Evolutionary conservation across 2,888 invertebrate genomes (phyloP).

Genomic region (Phyto melanocephala): DNA sequence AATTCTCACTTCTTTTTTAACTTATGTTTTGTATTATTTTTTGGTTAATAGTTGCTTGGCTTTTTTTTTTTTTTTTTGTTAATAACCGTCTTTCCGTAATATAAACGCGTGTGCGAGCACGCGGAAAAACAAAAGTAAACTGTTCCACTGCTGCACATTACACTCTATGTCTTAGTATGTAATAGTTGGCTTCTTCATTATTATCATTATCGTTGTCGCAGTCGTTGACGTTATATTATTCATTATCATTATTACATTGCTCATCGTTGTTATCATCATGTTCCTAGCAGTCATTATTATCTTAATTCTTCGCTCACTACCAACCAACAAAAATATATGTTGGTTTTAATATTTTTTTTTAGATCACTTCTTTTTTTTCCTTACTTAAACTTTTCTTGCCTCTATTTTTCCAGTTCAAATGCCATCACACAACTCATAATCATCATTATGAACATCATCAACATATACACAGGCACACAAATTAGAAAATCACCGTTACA

Average conservation of each 20-base stretch:
- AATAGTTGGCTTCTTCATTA: conserved; percentile 62
- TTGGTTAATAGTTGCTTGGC: conserved; percentile 4
- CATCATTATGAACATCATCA: conserved; percentile 16
- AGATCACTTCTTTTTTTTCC: conserved; percentile 13
- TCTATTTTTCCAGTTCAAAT: conserved; percentile 61
- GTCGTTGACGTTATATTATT: conserved; percentile 22
- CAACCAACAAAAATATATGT: background rate
- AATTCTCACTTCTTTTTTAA: too few species aligned
- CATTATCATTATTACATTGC: conserved; percentile 42
- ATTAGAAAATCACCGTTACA: background rate
- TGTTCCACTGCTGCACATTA: conserved; percentile 72
- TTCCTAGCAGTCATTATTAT: conserved; percentile 5
- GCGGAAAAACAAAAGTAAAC: conserved; percentile 80
- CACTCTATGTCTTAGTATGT: conserved; percentile 57
- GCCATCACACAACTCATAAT: conserved; percentile 54
- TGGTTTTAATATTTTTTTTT: conserved; percentile 41
- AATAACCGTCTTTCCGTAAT: conserved; percentile 65
- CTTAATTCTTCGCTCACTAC: conserved; percentile 1
- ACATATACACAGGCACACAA: background rate
- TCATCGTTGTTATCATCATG: conserved; percentile 37
- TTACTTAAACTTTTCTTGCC: conserved; percentile 32
- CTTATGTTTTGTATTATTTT: too few species aligned
- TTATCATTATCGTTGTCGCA: conserved; percentile 15
- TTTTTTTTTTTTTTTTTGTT: conserved; percentile 15
- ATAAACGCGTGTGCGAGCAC: conserved; percentile 77